Evolutionary conservation across 1,140 invertebrate species (phyloP).

Genomic region (Neotoxoptera formosana): DNA sequence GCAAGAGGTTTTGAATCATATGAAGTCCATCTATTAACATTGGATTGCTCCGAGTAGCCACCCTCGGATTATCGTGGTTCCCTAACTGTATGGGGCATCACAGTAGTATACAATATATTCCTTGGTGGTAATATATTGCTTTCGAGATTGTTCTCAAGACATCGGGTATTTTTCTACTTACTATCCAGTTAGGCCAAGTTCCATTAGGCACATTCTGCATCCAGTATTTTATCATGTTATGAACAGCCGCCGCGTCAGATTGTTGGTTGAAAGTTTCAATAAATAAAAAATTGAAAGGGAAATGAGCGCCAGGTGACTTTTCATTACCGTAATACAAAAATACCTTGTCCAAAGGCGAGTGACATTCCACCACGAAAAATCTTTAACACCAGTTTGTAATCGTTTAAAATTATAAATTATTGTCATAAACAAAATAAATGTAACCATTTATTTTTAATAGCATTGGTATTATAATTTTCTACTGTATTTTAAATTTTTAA

Average conservation of each 20-base stretch:
- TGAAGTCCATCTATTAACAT: constrained; percentile 75
- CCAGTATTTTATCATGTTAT: constrained; percentile 68
- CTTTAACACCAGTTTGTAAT: constrained; percentile 60
- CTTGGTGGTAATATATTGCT: no score
- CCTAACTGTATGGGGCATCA: constrained; percentile 68
- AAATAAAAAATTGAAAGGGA: constrained; percentile 69
- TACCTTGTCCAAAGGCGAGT: constrained; percentile 61
- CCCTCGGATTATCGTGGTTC: constrained; percentile 76
- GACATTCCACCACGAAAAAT: constrained; percentile 65
- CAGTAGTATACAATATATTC: no score
- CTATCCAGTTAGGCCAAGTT: constrained; percentile 69
- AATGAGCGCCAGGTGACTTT: constrained; percentile 63
- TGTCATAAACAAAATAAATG: no score
- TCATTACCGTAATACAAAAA: constrained; percentile 65
- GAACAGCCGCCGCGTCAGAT: constrained; percentile 66
- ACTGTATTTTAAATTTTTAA: no score
- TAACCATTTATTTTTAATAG: no score
- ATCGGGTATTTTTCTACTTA: constrained; percentile 62
- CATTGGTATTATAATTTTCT: no score
- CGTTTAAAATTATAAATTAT: no score
- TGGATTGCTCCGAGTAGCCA: constrained; percentile 71
- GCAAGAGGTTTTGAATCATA: constrained; percentile 77
- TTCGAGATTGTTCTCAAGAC: no score
- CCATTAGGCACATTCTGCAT: constrained; percentile 66
- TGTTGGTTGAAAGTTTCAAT: constrained; percentile 65